A percentile compares a stretch with the other conserved stretches of the same genome.
These are phyloP conservation scores for Liparis tanakae DNA, from an alignment of 2,797 vertebrate genomes.

Conservation along the genomic window DNA sequence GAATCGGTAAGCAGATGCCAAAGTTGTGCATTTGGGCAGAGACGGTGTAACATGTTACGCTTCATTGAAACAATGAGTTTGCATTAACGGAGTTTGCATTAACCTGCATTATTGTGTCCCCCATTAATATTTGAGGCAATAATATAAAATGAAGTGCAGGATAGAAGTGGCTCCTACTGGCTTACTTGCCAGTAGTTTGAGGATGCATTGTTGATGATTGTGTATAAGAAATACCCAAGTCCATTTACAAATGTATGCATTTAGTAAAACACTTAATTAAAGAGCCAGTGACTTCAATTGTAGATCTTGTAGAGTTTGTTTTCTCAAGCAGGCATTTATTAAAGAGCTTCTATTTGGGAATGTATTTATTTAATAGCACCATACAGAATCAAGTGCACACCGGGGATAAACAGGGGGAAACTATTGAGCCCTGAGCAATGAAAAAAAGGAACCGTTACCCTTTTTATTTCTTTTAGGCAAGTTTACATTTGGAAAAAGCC, in stretches of 20 bases:
- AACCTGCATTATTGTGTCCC: too few relatives aligned
- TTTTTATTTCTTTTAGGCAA: too few relatives aligned
- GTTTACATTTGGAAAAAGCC: too few relatives aligned
- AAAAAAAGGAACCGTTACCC: too few relatives aligned
- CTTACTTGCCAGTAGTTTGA: neutral
- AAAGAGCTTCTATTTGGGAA: neutral
- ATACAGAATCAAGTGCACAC: too few relatives aligned
- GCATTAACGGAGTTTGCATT: too few relatives aligned
- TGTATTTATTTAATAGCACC: neutral
- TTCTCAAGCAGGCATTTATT: neutral
- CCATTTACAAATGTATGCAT: neutral
- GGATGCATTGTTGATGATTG: neutral
- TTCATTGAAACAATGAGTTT: neutral
- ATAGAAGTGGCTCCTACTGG: neutral
- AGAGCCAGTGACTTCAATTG: too few relatives aligned
- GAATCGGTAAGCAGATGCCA: constrained; percentile 56
- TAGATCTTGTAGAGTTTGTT: too few relatives aligned
- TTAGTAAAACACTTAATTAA: too few relatives aligned
- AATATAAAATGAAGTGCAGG: neutral
- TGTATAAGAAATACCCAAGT: neutral
- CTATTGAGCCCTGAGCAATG: too few relatives aligned
- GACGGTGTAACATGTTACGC: constrained; percentile 23
- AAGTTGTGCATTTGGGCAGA: constrained; percentile 39
- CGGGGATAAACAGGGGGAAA: too few relatives aligned
- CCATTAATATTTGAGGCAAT: neutral